Percentiles rank a stretch among this genome's conserved stretches.
Evolutionary conservation across 2,888 invertebrate species (phyloP).

Genomic region (Hoplodrina ambigua): DNA sequence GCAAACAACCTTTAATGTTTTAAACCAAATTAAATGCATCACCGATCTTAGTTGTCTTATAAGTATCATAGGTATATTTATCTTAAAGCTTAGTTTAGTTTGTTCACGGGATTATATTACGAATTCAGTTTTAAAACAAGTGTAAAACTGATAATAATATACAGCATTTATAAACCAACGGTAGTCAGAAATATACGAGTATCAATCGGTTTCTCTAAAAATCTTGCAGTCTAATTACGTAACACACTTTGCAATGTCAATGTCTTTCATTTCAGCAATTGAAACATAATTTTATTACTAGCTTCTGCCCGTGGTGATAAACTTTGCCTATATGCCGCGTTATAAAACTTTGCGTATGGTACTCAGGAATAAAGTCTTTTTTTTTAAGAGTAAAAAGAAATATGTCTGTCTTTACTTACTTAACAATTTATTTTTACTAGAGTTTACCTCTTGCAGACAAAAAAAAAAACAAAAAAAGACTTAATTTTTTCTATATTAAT

Average conservation of each 20-base stretch:
- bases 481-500: too few relatives aligned
- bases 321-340: too few relatives aligned
- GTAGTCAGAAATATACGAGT: conserved; percentile 14
- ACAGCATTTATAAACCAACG: conserved; percentile 2
- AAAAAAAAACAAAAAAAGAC: too few relatives aligned
- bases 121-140: background rate
- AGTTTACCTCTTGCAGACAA: too few relatives aligned
- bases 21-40: background rate
- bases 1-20: background rate
- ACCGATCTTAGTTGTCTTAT: background rate
- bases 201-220: background rate
- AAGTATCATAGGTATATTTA: background rate
- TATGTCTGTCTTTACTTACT: too few relatives aligned
- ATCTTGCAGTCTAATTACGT: too few relatives aligned
- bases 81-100: background rate
- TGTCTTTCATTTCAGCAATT: background rate
- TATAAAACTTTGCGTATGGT: too few relatives aligned
- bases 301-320: too few relatives aligned
- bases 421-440: too few relatives aligned
- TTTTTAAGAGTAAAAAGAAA: too few relatives aligned
- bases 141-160: conserved; percentile 2
- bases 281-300: background rate
- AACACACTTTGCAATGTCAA: too few relatives aligned
- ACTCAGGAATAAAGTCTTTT: too few relatives aligned
- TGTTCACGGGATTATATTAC: background rate